phyloP scores from a whole-genome alignment of 2,797 vertebrate species.

The Emys orbicularis region DNA sequence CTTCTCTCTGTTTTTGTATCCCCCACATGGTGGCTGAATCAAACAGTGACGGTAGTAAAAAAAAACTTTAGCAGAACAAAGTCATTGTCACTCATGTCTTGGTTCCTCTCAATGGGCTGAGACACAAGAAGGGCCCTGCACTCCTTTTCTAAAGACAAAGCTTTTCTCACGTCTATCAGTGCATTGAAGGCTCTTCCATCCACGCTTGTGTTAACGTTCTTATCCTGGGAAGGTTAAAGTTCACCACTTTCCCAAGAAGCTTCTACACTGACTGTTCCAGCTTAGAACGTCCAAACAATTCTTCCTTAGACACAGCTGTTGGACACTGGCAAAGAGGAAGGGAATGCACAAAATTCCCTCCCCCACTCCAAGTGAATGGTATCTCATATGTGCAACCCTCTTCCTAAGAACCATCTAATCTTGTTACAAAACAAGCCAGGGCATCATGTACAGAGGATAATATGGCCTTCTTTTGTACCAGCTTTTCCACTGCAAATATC shows the following conservation, averaged over 20 bases:
- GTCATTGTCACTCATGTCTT: constrained; percentile 1
- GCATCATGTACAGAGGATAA: neutral
- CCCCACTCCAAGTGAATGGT: neutral
- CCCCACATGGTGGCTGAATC: neutral
- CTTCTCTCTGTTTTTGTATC: neutral
- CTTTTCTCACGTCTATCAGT: constrained; percentile 53
- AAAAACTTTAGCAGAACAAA: constrained; percentile 35
- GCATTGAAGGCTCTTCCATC: constrained; percentile 54
- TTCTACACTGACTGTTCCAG: neutral
- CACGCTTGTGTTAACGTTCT: constrained; percentile 21
- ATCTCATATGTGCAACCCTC: neutral
- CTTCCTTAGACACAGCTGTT: constrained; percentile 56
- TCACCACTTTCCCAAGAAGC: constrained; percentile 81
- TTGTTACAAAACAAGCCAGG: neutral
- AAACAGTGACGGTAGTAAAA: neutral
- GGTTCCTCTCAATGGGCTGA: neutral
- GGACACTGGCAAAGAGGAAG: constrained; percentile 7
- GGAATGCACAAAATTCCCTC: neutral
- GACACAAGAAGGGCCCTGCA: constrained; percentile 22
- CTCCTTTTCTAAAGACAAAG: constrained; percentile 42
- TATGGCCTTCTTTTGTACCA: neutral
- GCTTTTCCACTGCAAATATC: neutral
- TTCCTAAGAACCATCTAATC: neutral
- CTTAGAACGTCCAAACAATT: constrained; percentile 47
- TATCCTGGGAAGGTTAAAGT: constrained; percentile 76